phyloP scores from a whole-genome alignment of 2,888 invertebrate genomes.

The Athalia cordata region DNA sequence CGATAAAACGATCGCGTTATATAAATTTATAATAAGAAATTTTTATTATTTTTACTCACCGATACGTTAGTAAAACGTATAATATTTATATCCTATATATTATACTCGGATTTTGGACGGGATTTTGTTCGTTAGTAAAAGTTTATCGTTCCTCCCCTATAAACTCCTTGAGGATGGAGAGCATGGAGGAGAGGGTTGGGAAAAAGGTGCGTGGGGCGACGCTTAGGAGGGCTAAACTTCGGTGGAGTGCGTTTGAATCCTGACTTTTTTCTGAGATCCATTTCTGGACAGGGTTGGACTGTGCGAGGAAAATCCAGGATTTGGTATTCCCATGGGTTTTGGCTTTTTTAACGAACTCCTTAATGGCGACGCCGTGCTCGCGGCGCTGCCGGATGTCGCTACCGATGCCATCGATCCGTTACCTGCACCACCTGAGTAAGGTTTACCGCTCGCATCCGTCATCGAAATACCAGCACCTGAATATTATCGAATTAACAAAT shows the following conservation, averaged over 20 bases:
- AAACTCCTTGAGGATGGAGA: background rate
- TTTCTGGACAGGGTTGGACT: conserved; percentile 89
- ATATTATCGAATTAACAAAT: conserved; percentile 36
- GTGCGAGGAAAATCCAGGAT: conserved; percentile 89
- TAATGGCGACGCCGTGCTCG: conserved; percentile 79
- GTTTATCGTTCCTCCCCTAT: background rate
- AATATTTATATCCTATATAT: too few species aligned
- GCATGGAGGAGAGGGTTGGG: background rate
- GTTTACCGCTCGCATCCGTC: conserved; percentile 86
- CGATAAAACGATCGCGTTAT: too few species aligned
- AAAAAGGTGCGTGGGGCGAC: background rate
- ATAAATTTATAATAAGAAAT: too few species aligned
- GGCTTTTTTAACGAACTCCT: conserved; percentile 91
- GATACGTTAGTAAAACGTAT: too few species aligned
- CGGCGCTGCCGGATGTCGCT: conserved; percentile 70
- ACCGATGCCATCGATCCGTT: conserved; percentile 75
- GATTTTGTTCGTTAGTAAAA: too few species aligned
- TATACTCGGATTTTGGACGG: too few species aligned
- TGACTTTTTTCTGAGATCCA: conserved; percentile 92
- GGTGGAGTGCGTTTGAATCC: conserved; percentile 94
- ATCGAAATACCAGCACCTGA: conserved; percentile 83
- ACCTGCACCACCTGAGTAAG: conserved; percentile 76
- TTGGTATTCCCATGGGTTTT: conserved; percentile 88
- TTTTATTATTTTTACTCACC: too few species aligned
- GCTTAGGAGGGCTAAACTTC: conserved; percentile 79